phyloP scores from a whole-genome alignment of 2,888 invertebrate species.

The Plemyria rubiginata region DNA sequence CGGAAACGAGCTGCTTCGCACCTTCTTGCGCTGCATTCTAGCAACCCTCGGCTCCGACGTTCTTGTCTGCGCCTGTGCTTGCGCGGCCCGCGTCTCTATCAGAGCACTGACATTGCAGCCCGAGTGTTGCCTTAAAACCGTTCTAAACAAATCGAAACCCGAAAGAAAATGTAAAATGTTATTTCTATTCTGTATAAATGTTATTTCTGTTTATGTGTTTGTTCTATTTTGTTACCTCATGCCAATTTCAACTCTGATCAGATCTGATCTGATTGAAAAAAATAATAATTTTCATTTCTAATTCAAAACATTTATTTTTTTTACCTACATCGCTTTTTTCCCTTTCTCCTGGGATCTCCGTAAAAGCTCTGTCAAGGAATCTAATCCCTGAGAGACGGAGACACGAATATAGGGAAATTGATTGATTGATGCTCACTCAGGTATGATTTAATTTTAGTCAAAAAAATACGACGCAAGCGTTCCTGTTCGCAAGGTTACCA shows the following conservation, averaged over 20 bases:
- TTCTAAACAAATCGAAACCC: not conserved
- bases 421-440: conserved; percentile 29
- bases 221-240: not conserved
- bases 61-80: not conserved
- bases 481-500: not conserved
- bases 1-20: conserved; percentile 17
- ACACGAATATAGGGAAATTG: conserved; percentile 22
- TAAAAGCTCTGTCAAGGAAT: conserved; percentile 6
- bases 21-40: conserved; percentile 19
- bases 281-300: no score
- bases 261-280: no score
- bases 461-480: conserved; percentile 20
- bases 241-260: conserved; percentile 7
- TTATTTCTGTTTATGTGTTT: no score
- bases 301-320: conserved; percentile 3
- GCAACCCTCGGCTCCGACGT: no score
- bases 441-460: conserved; percentile 26
- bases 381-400: conserved; percentile 19
- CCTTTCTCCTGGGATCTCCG: not conserved
- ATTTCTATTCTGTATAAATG: no score
- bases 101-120: not conserved
- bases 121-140: not conserved
- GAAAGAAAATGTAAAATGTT: not conserved
- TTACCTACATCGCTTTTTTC: not conserved
- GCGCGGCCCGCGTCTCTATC: not conserved